Conservation (phyloP, 2,113 vertebrate species). For the Symphodus melops region DNA sequence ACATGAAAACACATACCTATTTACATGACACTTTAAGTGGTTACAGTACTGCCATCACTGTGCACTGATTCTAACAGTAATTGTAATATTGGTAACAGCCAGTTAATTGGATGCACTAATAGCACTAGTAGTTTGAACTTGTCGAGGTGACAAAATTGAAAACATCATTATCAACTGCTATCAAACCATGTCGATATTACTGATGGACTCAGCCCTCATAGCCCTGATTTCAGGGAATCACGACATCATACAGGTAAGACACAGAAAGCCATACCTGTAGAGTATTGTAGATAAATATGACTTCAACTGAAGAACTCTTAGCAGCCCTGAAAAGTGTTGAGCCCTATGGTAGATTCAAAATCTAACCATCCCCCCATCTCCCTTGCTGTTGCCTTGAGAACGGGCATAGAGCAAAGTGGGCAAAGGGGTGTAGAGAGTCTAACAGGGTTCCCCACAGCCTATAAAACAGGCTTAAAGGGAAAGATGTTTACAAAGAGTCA, state of each 20-base stretch:
- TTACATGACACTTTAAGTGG: constrained; percentile 79
- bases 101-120: constrained; percentile 66
- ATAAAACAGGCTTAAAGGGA: constrained; percentile 75
- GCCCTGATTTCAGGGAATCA: constrained; percentile 74
- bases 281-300: constrained; percentile 51
- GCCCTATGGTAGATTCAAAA: constrained; percentile 76
- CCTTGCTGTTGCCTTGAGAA: constrained; percentile 77
- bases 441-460: constrained; percentile 71
- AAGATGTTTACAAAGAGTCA: constrained; percentile 47
- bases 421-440: constrained; percentile 77
- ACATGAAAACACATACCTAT: constrained; percentile 64
- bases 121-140: constrained; percentile 62
- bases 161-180: constrained; percentile 70
- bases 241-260: constrained; percentile 68
- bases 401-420: constrained; percentile 72
- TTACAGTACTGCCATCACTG: constrained; percentile 75
- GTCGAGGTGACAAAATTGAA: constrained; percentile 73
- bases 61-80: constrained; percentile 76
- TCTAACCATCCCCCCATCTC: constrained; percentile 77
- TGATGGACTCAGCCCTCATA: constrained; percentile 68
- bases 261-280: constrained; percentile 68
- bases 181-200: constrained; percentile 54
- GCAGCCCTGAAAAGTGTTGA: constrained; percentile 77
- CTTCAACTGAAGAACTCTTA: constrained; percentile 69
- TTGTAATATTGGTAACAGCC: constrained; percentile 66